phyloP scores from a whole-genome alignment of 2,113 vertebrate genomes.

The Manacus vitellinus region DNA sequence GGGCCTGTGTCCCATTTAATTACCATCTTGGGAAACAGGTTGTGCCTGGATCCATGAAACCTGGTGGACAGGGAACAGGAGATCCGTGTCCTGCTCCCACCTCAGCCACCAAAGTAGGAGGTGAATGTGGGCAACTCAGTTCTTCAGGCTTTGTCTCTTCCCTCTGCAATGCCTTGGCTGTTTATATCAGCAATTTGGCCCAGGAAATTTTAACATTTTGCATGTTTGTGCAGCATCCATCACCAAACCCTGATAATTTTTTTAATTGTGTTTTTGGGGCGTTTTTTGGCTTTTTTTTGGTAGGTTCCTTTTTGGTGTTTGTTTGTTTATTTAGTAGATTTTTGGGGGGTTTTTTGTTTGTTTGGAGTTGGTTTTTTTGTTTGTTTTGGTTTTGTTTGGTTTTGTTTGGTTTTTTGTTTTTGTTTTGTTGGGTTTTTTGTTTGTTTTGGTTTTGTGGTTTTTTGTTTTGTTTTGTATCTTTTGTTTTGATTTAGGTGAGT shows the following conservation, averaged over 20 bases:
- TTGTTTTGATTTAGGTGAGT: no score
- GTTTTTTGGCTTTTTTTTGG: background rate
- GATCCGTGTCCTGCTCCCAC: background rate
- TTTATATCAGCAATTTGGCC: background rate
- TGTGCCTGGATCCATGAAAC: background rate
- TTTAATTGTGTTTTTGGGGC: background rate
- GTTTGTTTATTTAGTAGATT: no score
- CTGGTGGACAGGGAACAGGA: background rate
- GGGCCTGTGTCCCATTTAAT: constrained; percentile 25
- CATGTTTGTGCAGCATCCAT: background rate
- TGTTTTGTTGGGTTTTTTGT: no score
- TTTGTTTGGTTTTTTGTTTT: background rate
- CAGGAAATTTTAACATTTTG: background rate
- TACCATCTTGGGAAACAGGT: background rate
- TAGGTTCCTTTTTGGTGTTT: background rate
- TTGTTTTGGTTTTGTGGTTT: no score
- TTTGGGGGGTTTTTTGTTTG: no score
- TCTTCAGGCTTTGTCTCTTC: background rate
- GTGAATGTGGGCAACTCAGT: background rate
- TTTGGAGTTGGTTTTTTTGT: no score
- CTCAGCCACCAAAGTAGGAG: background rate
- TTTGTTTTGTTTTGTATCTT: no score
- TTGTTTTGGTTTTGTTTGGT: no score
- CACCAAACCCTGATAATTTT: background rate
- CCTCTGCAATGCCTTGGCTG: background rate